Evolutionary conservation across 2,888 invertebrate genomes (phyloP), one percentile per base, ranked within the genome.

Genomic region (Cacoxenus indagator): DNA sequence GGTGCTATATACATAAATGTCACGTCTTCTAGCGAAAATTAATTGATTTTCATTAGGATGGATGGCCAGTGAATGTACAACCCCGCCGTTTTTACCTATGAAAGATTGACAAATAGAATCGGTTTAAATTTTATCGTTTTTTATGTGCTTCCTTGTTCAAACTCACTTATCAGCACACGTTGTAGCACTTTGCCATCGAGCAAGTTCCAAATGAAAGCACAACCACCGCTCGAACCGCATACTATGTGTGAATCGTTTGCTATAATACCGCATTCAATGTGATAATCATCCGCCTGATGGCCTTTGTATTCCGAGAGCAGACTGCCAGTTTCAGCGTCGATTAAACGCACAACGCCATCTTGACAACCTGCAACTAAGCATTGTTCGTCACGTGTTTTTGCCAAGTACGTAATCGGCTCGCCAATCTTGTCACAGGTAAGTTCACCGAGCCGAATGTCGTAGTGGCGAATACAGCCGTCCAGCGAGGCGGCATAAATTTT

Each of bases 401-500:
- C 92, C 0, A 95, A 93, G 83, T 92, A 94, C 0, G 96, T 96
- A 2, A 85, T 71, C 2, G 97, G 90, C 73, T 92, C 94, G 74
- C 96, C 96, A 64, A 97, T 90, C 85, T 93, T 95, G 88, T 99
- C 98, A 1, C 93, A 91, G 67, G 91, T 90, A 85, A 98, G 90
- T 84, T 93, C 92, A 0, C 97, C 98, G 74, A 93, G 92, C 65
- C 99, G 90, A 61, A 99, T 91, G 89, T 99, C 99, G 85, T 99
- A 99, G 71, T 94, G 89, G 14, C 99, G 89, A 11, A 96, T 91
- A 79, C 93, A 93, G 46, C 95, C 93, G 87, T 99, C 99, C 0
- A 97, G 93, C 0, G 97, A 98, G 5, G 94, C 94, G 0, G 96
- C 92, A 59, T 97, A 89, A 75, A 99, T 95, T 90, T 97, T 96